Percentiles rank a stretch among this genome's conserved stretches.
Conservation (phyloP, 2,113 vertebrate species). For the Tyrannus savana region DNA sequence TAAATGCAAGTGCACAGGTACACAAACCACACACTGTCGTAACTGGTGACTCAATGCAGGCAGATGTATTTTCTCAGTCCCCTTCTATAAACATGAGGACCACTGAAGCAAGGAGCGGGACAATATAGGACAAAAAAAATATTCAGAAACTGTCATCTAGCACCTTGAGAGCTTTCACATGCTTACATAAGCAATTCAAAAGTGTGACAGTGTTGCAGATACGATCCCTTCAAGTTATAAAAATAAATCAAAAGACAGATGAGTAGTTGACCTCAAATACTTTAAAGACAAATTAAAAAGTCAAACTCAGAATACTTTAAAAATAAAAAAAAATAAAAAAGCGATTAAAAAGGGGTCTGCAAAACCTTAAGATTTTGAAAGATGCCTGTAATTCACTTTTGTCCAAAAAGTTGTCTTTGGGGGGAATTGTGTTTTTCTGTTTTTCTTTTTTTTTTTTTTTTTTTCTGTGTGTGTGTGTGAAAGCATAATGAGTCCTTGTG, state of each 20-base stretch:
- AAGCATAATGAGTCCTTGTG: background rate
- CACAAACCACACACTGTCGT: rapidly evolving
- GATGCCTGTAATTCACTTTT: background rate
- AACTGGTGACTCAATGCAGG: background rate
- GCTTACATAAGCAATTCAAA: background rate
- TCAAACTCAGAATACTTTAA: background rate
- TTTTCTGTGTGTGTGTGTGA: background rate
- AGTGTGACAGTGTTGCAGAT: rapidly evolving
- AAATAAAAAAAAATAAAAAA: background rate
- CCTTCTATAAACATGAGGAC: background rate
- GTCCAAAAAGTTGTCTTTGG: background rate
- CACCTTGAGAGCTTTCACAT: background rate
- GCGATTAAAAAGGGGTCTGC: background rate
- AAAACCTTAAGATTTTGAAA: background rate
- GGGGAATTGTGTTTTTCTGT: background rate
- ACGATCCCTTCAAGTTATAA: background rate
- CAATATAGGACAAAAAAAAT: background rate
- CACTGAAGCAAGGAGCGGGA: background rate
- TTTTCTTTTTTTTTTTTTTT: background rate
- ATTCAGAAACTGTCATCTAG: background rate
- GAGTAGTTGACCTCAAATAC: background rate
- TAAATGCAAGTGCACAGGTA: rapidly evolving
- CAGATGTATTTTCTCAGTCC: background rate
- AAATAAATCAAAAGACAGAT: background rate
- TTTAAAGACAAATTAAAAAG: background rate